These are phyloP conservation scores for Drosophila pruinosa DNA, from an alignment of 1,140 invertebrate species.

Conservation along the genomic window DNA sequence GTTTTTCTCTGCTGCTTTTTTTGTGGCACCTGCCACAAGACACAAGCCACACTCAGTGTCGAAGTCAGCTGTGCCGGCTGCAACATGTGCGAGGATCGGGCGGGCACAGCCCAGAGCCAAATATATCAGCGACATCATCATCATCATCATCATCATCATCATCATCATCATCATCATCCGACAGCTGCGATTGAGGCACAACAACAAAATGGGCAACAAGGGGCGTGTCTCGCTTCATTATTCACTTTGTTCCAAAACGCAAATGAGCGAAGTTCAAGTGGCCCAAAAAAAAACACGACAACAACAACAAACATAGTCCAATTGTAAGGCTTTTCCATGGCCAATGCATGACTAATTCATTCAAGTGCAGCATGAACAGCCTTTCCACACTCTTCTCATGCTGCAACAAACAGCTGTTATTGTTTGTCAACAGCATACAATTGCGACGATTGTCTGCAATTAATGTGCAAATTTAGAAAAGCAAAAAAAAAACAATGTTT, in stretches of 20 bases:
- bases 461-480: too few relatives aligned
- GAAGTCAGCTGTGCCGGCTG: constrained; percentile 59
- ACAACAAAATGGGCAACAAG: neutral
- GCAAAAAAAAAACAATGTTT: too few relatives aligned
- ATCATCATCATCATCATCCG: constrained; percentile 13
- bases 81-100: constrained; percentile 46
- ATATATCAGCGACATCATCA: constrained; percentile 8
- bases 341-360: too few relatives aligned
- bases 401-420: too few relatives aligned
- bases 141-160: neutral
- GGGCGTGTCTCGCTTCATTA: constrained; percentile 61
- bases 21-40: constrained; percentile 75
- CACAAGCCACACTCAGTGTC: neutral
- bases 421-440: too few relatives aligned
- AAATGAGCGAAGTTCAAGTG: neutral
- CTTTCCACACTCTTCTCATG: too few relatives aligned
- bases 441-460: too few relatives aligned
- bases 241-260: constrained; percentile 37
- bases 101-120: constrained; percentile 32
- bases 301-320: too few relatives aligned
- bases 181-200: constrained; percentile 39
- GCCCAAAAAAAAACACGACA: neutral
- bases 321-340: too few relatives aligned
- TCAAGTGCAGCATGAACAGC: too few relatives aligned
- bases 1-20: constrained; percentile 13